Percentiles rank a stretch among this genome's conserved stretches.
phyloP scores from a whole-genome alignment of 1,140 invertebrate genomes.

The Mercenaria mercenaria region DNA sequence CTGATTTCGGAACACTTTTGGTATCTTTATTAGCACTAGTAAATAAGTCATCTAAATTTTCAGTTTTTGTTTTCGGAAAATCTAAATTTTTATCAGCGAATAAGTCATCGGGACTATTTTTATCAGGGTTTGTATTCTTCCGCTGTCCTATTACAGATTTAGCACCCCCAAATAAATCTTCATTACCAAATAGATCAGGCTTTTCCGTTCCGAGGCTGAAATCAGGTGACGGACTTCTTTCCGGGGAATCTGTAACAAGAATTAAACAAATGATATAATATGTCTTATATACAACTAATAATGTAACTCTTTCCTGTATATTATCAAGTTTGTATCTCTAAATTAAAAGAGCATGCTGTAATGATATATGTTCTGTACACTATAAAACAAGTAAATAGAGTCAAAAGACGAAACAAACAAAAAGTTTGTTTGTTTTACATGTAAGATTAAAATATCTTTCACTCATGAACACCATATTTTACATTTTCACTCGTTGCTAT shows the following conservation, averaged over 20 bases:
- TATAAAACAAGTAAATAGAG: too few relatives aligned
- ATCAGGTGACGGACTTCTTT: slow-evolving; percentile 66
- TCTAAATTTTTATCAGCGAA: slow-evolving; percentile 60
- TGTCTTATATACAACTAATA: background rate
- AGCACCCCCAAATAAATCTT: background rate
- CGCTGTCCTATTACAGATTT: slow-evolving; percentile 3
- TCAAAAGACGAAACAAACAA: too few relatives aligned
- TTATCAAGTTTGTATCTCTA: too few relatives aligned
- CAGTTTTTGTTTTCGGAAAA: slow-evolving; percentile 25
- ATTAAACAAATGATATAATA: too few relatives aligned
- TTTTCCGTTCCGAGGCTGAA: slow-evolving; percentile 16
- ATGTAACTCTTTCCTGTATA: too few relatives aligned
- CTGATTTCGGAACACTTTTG: slow-evolving; percentile 20
- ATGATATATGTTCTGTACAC: too few relatives aligned
- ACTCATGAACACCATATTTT: too few relatives aligned
- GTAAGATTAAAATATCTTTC: too few relatives aligned
- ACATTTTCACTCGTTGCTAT: too few relatives aligned
- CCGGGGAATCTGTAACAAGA: slow-evolving; percentile 39
- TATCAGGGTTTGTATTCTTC: slow-evolving; percentile 3
- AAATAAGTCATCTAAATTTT: slow-evolving; percentile 67
- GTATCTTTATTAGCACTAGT: background rate
- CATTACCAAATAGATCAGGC: slow-evolving; percentile 68
- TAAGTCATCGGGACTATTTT: slow-evolving; percentile 67
- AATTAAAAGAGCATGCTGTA: too few relatives aligned
- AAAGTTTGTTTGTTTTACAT: too few relatives aligned